Evolutionary conservation across 2,797 vertebrate species (phyloP).

Genomic region (Aselliscus stoliczkanus): DNA sequence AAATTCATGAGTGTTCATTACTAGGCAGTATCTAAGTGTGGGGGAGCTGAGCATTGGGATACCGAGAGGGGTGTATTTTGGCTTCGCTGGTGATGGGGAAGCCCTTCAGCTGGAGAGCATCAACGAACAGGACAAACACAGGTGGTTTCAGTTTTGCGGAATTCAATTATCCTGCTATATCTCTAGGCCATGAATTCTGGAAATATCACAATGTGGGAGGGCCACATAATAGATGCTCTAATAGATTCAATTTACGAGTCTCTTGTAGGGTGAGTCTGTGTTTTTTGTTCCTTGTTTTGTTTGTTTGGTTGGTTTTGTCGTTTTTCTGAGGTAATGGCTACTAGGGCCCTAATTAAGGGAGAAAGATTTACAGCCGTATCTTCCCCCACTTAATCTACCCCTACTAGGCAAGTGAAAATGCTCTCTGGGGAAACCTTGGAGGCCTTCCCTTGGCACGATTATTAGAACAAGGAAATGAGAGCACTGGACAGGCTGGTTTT

Average conservation of each 20-base stretch:
- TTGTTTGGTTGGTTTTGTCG: not conserved
- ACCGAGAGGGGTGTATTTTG: not conserved
- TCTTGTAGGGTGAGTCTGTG: not conserved
- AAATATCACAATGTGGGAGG: not conserved
- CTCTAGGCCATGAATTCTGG: not conserved
- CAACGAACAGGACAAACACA: rapidly evolving
- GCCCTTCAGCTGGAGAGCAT: not conserved
- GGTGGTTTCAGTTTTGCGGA: not conserved
- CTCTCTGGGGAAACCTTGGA: not conserved
- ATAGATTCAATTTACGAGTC: not conserved
- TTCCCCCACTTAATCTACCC: not conserved
- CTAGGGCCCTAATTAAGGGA: not conserved
- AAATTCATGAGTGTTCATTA: not conserved
- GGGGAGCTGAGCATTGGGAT: not conserved
- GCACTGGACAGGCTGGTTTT: not conserved
- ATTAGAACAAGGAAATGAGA: not conserved
- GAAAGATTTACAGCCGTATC: not conserved
- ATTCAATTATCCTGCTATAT: not conserved
- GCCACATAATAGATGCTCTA: not conserved
- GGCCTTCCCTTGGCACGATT: not conserved
- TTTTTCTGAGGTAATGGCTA: not conserved
- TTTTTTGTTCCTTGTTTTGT: not conserved
- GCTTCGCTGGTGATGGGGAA: not conserved
- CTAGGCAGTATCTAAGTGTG: not conserved
- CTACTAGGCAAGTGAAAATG: not conserved